phyloP scores from a whole-genome alignment of 2,888 invertebrate species.

The Trisateles emortualis region DNA sequence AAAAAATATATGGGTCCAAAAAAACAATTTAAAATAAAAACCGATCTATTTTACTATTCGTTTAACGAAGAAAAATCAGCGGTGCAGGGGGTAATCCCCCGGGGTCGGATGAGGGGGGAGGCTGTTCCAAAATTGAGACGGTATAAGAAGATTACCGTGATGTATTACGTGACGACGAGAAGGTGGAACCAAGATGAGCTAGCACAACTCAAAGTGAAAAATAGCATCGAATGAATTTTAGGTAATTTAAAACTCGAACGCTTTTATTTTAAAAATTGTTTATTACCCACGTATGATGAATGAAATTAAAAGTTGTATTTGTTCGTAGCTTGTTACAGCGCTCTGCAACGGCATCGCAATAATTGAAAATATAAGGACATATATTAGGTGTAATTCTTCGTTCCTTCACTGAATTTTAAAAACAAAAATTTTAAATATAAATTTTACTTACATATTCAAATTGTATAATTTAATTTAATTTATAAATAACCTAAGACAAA shows the following conservation, averaged over 20 bases:
- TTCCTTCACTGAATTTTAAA: too few species aligned
- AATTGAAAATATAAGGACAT: too few species aligned
- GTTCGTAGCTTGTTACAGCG: too few species aligned
- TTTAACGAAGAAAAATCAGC: conserved; percentile 62
- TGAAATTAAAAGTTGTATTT: too few species aligned
- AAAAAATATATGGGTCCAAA: background rate
- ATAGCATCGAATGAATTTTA: background rate
- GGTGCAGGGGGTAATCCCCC: conserved; percentile 61
- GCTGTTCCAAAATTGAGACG: conserved; percentile 73
- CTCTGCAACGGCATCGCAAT: too few species aligned
- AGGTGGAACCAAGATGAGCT: conserved; percentile 34
- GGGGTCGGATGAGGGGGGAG: conserved; percentile 47
- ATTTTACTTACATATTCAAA: too few species aligned
- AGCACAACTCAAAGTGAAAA: background rate
- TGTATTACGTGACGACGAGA: conserved; percentile 75
- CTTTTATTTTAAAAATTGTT: background rate
- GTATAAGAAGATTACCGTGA: conserved; percentile 82
- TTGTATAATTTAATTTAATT: too few species aligned
- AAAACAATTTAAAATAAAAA: conserved; percentile 26
- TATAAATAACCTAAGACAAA: too few species aligned
- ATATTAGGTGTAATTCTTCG: too few species aligned
- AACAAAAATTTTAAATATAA: too few species aligned
- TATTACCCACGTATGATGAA: too few species aligned
- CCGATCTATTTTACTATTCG: conserved; percentile 47
- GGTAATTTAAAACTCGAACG: background rate